phyloP scores from a whole-genome alignment of 2,888 invertebrate species.

The Exocentrus adspersus region DNA sequence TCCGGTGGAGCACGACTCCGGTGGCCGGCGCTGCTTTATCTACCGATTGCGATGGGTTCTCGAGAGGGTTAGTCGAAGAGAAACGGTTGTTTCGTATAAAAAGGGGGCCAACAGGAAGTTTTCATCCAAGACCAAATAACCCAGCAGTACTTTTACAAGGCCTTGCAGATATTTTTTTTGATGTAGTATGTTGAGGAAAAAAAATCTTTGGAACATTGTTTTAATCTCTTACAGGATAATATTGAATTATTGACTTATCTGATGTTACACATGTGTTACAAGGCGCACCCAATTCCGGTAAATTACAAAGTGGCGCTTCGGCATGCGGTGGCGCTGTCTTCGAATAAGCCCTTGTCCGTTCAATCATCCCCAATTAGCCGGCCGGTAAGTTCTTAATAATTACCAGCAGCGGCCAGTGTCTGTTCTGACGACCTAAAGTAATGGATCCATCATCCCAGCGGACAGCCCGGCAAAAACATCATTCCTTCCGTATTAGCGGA shows the following conservation, averaged over 20 bases:
- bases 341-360: slow-evolving; percentile 50
- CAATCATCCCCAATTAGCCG: slow-evolving; percentile 63
- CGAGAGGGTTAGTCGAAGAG: background rate
- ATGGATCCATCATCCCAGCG: slow-evolving; percentile 66
- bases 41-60: background rate
- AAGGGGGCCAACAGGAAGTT: too few relatives aligned
- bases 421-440: slow-evolving; percentile 63
- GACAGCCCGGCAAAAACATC: slow-evolving; percentile 58
- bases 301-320: background rate
- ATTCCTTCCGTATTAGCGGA: slow-evolving; percentile 52
- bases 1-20: background rate
- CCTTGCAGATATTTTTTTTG: too few relatives aligned
- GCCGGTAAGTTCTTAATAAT: slow-evolving; percentile 61
- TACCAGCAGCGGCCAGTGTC: slow-evolving; percentile 56
- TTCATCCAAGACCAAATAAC: too few relatives aligned
- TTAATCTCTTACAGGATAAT: too few relatives aligned
- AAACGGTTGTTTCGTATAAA: too few relatives aligned
- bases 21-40: background rate
- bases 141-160: too few relatives aligned
- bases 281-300: background rate
- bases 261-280: too few relatives aligned
- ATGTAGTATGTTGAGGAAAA: too few relatives aligned
- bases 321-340: slow-evolving; percentile 7
- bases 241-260: too few relatives aligned
- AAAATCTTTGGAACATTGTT: too few relatives aligned